A percentile compares a stretch with the other conserved stretches of the same genome.
Evolutionary conservation across 2,113 vertebrate species (phyloP).

Genomic region (Coreoperca whiteheadi): DNA sequence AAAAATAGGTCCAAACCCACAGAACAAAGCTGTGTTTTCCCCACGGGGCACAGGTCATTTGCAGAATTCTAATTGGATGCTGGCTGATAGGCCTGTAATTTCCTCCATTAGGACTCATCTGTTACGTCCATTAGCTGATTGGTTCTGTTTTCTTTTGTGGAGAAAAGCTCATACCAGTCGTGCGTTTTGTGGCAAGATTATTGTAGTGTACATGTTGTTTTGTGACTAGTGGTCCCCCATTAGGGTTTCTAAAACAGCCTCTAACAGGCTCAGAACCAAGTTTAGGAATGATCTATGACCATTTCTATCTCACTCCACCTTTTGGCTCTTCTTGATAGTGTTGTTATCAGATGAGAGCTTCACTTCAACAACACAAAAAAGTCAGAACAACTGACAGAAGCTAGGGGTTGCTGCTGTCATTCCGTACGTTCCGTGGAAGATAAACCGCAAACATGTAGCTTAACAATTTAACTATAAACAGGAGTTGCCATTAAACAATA

Average conservation of each 20-base stretch:
- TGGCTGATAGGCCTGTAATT: not conserved
- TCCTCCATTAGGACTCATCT: conserved; percentile 12
- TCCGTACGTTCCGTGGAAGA: not conserved
- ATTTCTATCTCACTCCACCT: not conserved
- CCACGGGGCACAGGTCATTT: not conserved
- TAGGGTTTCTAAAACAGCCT: not conserved
- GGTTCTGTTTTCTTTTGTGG: not conserved
- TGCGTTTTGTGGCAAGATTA: not conserved
- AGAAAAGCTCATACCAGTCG: not conserved
- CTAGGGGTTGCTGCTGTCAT: not conserved
- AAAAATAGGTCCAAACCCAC: not conserved
- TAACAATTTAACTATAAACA: not conserved
- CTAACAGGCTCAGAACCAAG: not conserved
- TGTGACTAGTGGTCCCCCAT: not conserved
- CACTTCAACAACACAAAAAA: not conserved
- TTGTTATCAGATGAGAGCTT: too few relatives aligned
- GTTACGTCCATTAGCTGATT: not conserved
- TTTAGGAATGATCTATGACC: not conserved
- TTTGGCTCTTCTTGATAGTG: not conserved
- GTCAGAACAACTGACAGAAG: not conserved
- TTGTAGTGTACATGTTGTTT: not conserved
- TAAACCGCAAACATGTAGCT: not conserved
- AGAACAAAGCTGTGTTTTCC: not conserved
- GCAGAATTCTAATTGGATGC: not conserved
- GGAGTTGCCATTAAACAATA: not conserved